Percentiles rank a stretch among this genome's conserved stretches.
phyloP scores from a whole-genome alignment of 1,140 invertebrate species.

The Potamilus streckersoni region DNA sequence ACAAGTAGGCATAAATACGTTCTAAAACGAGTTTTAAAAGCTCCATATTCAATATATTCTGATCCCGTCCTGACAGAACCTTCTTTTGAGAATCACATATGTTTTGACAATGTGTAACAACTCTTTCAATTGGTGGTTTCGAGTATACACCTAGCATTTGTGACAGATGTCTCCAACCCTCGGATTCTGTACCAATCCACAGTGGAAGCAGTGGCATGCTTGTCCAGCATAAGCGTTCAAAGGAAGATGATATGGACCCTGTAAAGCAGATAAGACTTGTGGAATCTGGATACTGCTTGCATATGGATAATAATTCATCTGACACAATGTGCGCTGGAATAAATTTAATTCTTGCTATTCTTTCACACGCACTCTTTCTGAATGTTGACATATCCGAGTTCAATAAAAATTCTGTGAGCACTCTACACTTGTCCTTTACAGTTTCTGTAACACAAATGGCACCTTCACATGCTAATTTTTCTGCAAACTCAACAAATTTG shows the following conservation, averaged over 20 bases:
- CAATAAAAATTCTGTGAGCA: background rate
- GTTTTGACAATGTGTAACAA: no score
- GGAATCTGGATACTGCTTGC: background rate
- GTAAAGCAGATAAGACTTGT: constrained; percentile 1
- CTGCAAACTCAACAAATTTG: constrained; percentile 17
- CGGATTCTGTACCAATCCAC: no score
- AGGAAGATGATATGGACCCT: background rate
- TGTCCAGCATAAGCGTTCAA: constrained; percentile 1
- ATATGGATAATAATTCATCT: background rate
- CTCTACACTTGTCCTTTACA: background rate
- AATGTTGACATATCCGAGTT: background rate
- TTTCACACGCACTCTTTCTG: background rate
- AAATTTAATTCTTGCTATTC: constrained; percentile 6
- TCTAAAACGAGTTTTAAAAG: no score
- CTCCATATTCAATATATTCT: no score
- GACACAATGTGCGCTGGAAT: background rate
- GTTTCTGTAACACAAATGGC: background rate
- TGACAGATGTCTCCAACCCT: no score
- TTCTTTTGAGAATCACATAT: no score
- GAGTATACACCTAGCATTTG: no score
- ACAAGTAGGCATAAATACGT: no score
- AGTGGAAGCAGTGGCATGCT: background rate
- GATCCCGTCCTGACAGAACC: no score
- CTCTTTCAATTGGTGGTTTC: no score
- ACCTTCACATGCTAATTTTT: constrained; percentile 1